Conservation (phyloP, 2,888 invertebrate species). For the Ecdyonurus torrentis region DNA sequence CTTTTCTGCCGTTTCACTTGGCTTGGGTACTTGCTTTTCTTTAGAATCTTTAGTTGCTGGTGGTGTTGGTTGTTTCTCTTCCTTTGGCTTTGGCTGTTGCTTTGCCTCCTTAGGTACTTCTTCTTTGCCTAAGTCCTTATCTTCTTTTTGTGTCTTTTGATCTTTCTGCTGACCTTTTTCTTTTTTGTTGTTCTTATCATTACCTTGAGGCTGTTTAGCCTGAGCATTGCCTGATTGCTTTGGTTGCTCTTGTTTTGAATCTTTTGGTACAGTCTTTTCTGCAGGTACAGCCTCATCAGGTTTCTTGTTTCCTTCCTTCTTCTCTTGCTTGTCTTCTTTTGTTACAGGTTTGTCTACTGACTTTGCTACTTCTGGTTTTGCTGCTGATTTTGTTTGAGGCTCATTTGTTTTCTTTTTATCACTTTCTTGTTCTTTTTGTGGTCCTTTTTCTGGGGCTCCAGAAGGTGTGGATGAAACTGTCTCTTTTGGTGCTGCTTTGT, state of each 20-base stretch:
- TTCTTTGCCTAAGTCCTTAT: not conserved
- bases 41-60: not conserved
- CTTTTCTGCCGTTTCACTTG: not conserved
- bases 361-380: not conserved
- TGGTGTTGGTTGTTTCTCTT: not conserved
- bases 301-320: not conserved
- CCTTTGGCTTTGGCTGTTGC: not conserved
- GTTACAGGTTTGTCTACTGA: not conserved
- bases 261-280: not conserved
- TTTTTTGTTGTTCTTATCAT: not conserved
- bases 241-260: too few species aligned
- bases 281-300: not conserved
- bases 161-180: not conserved
- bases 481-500: not conserved
- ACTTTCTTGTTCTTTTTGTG: not conserved
- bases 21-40: not conserved
- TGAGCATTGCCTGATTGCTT: too few species aligned
- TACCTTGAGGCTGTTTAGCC: too few species aligned
- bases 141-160: not conserved
- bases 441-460: not conserved
- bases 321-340: not conserved
- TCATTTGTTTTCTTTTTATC: not conserved
- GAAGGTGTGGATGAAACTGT: not conserved
- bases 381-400: not conserved
- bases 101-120: not conserved